Conservation (phyloP, 2,888 invertebrate species). For the Pollenia angustigena region DNA sequence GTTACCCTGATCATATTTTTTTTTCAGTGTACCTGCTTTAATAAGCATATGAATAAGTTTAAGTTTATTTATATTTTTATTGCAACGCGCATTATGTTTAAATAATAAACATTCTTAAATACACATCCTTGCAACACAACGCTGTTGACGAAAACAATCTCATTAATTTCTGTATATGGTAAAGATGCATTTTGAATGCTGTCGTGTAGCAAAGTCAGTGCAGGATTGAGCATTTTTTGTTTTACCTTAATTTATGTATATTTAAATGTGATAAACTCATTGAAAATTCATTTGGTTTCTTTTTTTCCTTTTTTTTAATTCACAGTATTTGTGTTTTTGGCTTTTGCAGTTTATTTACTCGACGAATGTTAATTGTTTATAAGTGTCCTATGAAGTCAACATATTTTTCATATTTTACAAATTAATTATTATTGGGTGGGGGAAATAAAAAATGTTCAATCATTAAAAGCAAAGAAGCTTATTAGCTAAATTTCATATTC, state of each 20-base stretch:
- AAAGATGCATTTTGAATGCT: conserved; percentile 25
- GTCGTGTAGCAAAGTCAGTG: conserved; percentile 6
- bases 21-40: no score
- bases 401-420: conserved; percentile 58
- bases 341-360: conserved; percentile 58
- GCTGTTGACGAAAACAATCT: conserved; percentile 48
- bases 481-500: background rate
- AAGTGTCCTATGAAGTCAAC: conserved; percentile 63
- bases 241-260: conserved; percentile 63
- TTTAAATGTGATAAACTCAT: conserved; percentile 66
- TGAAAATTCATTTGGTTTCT: conserved; percentile 59
- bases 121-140: conserved; percentile 13
- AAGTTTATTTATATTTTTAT: conserved; percentile 35
- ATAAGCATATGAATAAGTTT: background rate
- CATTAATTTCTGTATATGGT: conserved; percentile 52
- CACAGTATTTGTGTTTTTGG: conserved; percentile 20
- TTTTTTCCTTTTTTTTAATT: conserved; percentile 12
- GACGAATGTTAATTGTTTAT: conserved; percentile 64
- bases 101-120: conserved; percentile 41
- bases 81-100: conserved; percentile 29
- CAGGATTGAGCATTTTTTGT: conserved; percentile 8
- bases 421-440: conserved; percentile 60
- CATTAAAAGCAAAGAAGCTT: background rate
- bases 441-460: background rate
- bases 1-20: no score